These are phyloP conservation scores for Vultur gryphus DNA, from an alignment of 2,797 vertebrate species.

Conservation along the genomic window DNA sequence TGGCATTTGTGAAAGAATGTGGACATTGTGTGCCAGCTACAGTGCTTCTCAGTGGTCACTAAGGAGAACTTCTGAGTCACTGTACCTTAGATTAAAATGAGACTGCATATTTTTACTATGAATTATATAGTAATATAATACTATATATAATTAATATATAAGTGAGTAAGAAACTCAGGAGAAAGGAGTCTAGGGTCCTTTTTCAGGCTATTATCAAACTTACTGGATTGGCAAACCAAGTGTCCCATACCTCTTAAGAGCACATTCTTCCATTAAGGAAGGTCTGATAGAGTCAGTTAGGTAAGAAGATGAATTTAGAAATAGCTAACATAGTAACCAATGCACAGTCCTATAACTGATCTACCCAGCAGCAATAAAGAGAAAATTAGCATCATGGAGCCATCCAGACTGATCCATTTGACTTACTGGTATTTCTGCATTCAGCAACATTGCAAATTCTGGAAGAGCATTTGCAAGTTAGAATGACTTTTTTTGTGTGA, in stretches of 20 bases:
- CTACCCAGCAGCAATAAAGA: not conserved
- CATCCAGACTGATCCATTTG: not conserved
- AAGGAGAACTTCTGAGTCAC: not conserved
- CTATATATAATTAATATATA: not conserved
- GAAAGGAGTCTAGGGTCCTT: not conserved
- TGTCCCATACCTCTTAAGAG: not conserved
- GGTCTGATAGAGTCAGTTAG: not conserved
- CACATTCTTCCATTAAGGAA: not conserved
- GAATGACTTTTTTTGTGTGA: not conserved
- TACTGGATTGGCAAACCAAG: not conserved
- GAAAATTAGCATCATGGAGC: not conserved
- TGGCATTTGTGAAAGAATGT: not conserved
- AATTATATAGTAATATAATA: not conserved
- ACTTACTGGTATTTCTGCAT: not conserved
- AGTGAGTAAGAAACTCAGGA: not conserved
- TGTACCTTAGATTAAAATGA: not conserved
- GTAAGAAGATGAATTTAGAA: not conserved
- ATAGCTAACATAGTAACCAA: not conserved
- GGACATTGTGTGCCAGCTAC: not conserved
- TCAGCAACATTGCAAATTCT: not conserved
- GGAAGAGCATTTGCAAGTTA: not conserved
- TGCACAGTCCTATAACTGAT: not conserved
- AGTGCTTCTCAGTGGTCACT: not conserved
- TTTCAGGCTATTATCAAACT: not conserved
- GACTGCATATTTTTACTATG: not conserved